A percentile compares a stretch with the other conserved stretches of the same genome.
Evolutionary conservation across 2,888 invertebrate species (phyloP).

Genomic region (Heliconius ethilla): DNA sequence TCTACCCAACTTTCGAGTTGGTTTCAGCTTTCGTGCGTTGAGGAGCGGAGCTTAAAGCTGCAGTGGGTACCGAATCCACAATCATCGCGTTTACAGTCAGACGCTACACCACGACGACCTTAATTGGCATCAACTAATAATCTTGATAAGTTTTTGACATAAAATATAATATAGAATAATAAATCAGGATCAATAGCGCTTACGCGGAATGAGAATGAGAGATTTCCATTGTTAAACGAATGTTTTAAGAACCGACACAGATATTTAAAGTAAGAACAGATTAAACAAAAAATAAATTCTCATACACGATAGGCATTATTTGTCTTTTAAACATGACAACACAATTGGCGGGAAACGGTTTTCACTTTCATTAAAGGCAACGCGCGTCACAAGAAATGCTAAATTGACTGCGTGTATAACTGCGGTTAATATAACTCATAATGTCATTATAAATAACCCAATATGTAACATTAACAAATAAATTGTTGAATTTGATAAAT

Average conservation of each 20-base stretch:
- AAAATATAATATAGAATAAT: too few species aligned
- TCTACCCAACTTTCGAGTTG: too few species aligned
- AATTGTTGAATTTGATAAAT: background rate
- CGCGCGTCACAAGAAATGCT: conserved; percentile 2
- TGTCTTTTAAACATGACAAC: conserved; percentile 6
- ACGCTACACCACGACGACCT: too few species aligned
- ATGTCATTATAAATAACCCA: background rate
- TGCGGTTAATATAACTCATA: background rate
- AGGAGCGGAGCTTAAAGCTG: too few species aligned
- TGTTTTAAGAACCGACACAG: background rate
- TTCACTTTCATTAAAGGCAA: conserved; percentile 12
- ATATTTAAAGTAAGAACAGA: background rate
- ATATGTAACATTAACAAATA: background rate
- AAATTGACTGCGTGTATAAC: background rate
- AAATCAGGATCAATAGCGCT: too few species aligned
- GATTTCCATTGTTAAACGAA: too few species aligned
- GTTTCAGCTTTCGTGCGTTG: too few species aligned
- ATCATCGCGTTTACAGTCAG: too few species aligned
- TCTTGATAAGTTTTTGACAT: too few species aligned
- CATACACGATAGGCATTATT: background rate
- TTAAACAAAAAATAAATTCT: background rate
- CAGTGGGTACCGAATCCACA: too few species aligned
- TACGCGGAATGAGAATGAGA: too few species aligned
- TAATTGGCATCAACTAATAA: too few species aligned
- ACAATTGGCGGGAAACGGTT: conserved; percentile 18